Conservation (phyloP, 2,797 vertebrate species). For the Arnoldichthys spilopterus region DNA sequence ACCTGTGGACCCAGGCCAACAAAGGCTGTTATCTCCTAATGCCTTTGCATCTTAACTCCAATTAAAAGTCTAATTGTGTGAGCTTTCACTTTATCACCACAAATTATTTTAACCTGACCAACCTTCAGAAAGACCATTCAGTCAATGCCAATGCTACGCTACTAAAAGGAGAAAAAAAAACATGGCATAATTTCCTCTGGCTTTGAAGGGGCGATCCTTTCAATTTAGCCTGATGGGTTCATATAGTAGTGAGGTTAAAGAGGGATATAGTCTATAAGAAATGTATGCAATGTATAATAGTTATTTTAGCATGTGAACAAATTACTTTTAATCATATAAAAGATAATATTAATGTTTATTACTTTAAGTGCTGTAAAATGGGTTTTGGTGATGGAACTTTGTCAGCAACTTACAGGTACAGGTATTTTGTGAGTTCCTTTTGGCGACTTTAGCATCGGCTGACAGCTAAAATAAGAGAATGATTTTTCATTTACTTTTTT, state of each 20-base stretch:
- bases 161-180: not conserved
- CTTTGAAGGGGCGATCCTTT: not conserved
- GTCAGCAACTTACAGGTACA: not conserved
- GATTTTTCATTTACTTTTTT: not conserved
- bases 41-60: constrained; percentile 61
- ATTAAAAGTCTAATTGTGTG: constrained; percentile 72
- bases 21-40: constrained; percentile 67
- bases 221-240: not conserved
- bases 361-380: not conserved
- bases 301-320: not conserved
- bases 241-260: not conserved
- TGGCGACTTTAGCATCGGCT: not conserved
- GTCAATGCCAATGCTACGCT: not conserved
- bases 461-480: constrained; percentile 3
- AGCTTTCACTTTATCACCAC: constrained; percentile 14
- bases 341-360: not conserved
- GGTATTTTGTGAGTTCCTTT: not conserved
- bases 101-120: constrained; percentile 13
- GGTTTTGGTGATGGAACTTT: not conserved
- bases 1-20: constrained; percentile 66
- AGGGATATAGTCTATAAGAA: too few relatives aligned
- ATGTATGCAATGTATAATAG: too few relatives aligned
- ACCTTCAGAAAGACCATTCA: constrained; percentile 4
- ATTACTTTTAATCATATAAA: not conserved
- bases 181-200: not conserved